These are phyloP conservation scores for Agrotis segetum DNA, from an alignment of 2,888 invertebrate genomes.

Conservation along the genomic window DNA sequence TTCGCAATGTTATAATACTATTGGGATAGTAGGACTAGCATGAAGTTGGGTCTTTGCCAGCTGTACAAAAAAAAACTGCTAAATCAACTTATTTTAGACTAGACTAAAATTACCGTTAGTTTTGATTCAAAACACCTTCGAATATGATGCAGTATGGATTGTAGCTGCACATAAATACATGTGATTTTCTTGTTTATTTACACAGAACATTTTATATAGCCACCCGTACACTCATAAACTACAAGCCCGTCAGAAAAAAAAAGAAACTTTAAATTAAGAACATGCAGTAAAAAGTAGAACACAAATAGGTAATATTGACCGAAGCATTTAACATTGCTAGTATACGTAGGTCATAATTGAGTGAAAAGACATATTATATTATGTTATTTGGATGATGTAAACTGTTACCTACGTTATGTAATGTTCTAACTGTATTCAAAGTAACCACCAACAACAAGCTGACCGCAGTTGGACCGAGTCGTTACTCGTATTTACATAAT, in stretches of 20 bases:
- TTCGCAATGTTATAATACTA: too few relatives aligned
- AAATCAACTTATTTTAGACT: neutral
- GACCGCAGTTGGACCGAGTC: constrained; percentile 49
- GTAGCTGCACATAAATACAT: too few relatives aligned
- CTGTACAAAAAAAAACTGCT: too few relatives aligned
- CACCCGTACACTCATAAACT: too few relatives aligned
- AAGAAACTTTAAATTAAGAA: constrained; percentile 2
- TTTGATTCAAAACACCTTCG: neutral
- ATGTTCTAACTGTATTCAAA: constrained; percentile 65
- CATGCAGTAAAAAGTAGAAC: constrained; percentile 39
- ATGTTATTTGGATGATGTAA: constrained; percentile 50
- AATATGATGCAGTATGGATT: neutral
- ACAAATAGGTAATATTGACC: constrained; percentile 36
- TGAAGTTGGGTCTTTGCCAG: too few relatives aligned
- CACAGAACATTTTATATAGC: too few relatives aligned
- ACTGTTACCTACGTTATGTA: constrained; percentile 63
- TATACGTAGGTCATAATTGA: constrained; percentile 31
- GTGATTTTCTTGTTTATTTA: too few relatives aligned
- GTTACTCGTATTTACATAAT: constrained; percentile 63
- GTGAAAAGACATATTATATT: constrained; percentile 32
- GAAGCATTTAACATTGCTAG: constrained; percentile 22
- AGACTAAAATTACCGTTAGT: neutral
- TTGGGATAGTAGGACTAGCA: too few relatives aligned
- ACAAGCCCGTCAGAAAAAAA: neutral
- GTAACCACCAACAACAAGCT: constrained; percentile 49